phyloP scores from a whole-genome alignment of 23 tunicate species.

The Styela clava region DNA sequence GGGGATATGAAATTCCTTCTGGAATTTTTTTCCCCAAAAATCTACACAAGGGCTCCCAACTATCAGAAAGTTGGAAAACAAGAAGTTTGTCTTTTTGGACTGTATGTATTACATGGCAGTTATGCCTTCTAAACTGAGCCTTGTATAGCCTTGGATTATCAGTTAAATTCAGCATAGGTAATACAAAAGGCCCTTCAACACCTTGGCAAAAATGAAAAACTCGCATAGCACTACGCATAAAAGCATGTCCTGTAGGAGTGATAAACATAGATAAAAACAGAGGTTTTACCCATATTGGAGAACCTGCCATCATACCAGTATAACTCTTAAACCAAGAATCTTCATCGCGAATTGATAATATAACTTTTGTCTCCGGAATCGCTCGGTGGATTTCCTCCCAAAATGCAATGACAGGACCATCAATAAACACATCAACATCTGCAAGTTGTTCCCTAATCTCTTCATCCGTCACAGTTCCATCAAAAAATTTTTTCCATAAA shows the following conservation, averaged over 20 bases:
- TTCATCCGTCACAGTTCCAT: conserved; percentile 74
- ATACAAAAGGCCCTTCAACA: conserved; percentile 4
- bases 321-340: conserved; percentile 73
- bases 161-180: neutral
- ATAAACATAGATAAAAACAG: conserved; percentile 17
- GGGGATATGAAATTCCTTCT: conserved; percentile 53
- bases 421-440: conserved; percentile 80
- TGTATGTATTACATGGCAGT: conserved; percentile 56
- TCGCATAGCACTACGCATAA: conserved; percentile 4
- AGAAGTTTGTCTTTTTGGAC: conserved; percentile 51
- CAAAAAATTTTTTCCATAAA: conserved; percentile 64
- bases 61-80: conserved; percentile 32
- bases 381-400: conserved; percentile 77
- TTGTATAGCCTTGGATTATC: conserved; percentile 67
- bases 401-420: conserved; percentile 77
- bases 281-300: conserved; percentile 15
- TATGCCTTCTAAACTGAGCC: conserved; percentile 67
- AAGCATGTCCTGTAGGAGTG: conserved; percentile 39
- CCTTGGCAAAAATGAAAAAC: conserved; percentile 13
- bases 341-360: conserved; percentile 64
- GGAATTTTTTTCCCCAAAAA: conserved; percentile 50
- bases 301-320: conserved; percentile 31
- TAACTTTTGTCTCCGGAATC: conserved; percentile 83
- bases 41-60: too few relatives aligned
- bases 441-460: conserved; percentile 60